Evolutionary conservation across 2,888 invertebrate species (phyloP), one percentile per base, ranked within the genome.

Genomic region (Polydrusus tereticollis): DNA sequence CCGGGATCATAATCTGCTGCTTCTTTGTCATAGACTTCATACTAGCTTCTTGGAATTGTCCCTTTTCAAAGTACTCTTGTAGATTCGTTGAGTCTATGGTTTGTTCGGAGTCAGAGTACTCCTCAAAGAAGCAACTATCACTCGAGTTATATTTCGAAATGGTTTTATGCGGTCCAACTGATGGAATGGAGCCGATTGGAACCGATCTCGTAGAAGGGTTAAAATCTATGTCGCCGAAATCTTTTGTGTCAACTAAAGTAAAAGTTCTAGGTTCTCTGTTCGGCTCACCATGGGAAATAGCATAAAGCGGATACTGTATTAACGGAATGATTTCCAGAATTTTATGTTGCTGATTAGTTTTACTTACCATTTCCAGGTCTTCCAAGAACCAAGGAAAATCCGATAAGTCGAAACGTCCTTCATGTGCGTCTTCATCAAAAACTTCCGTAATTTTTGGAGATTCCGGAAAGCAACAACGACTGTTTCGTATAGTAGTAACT

Each of bases 81-180:
- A 73, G 23, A 47, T 74, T 74, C 16, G 21, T n/a, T 1, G 73
- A 74, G 18, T 70, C 58, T 14, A 74, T 63, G 2, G 70, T 74
- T 41, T 74, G 73, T 12, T 70, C 67, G n/a, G 73, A 74, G 23
- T 74, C 73, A 7, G 59, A 62, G 21, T 64, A 73, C 1, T 74
- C 57, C 1, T 74, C 29, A 4, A 70, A 63, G 29, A 23, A 58
- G 23, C 58, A 73, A n/a, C 62, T 70, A 14, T 55, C 47, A n/a
- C 43, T 29, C n/a, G 67, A 70, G 2, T 58, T 23, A 4, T 33
- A 8, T 55, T 55, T 23, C 38, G 55, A 21, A 2, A 64, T 16
- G 2, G 29, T 16, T 52, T 55, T 55, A 6, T 18, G 16, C 20
- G 20, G 43, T 14, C 12, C 12, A 1, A 20, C 12, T 1, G 58